Conservation (phyloP, 2,888 invertebrate species). For the Drosophila borealis region DNA sequence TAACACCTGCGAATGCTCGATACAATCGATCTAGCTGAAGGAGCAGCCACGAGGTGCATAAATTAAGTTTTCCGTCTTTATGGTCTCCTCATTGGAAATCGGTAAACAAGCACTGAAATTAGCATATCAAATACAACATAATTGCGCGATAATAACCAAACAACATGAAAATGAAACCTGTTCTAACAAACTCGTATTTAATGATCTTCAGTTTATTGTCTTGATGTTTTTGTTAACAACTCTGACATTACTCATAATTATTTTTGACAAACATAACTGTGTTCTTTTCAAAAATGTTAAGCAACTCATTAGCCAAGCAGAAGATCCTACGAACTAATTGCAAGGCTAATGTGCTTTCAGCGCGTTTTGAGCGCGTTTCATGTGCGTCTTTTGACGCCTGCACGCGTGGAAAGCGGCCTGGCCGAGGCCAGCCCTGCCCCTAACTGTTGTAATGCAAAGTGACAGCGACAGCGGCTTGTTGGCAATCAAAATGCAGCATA, state of each 20-base stretch:
- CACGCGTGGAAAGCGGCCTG: conserved; percentile 20
- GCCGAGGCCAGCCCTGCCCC: conserved; percentile 33
- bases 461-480: conserved; percentile 74
- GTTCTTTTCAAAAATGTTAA: conserved; percentile 1
- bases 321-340: background rate
- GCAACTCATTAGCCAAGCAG: conserved; percentile 1
- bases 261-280: background rate
- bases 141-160: conserved; percentile 79
- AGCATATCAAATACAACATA: conserved; percentile 83
- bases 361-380: conserved; percentile 22
- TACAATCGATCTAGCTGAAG: conserved; percentile 40
- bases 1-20: conserved; percentile 68
- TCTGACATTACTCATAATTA: background rate
- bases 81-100: conserved; percentile 59
- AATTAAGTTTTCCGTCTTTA: conserved; percentile 59
- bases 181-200: conserved; percentile 26
- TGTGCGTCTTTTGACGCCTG: conserved; percentile 22
- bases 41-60: conserved; percentile 69
- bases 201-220: conserved; percentile 19
- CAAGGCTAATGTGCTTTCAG: background rate
- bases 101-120: conserved; percentile 64
- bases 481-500: conserved; percentile 76
- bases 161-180: conserved; percentile 52
- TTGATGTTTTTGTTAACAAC: background rate
- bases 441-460: conserved; percentile 74